A percentile compares a stretch with the other conserved stretches of the same genome.
Evolutionary conservation across 1,140 invertebrate species (phyloP).

Genomic region (Drosophila tsacasi): DNA sequence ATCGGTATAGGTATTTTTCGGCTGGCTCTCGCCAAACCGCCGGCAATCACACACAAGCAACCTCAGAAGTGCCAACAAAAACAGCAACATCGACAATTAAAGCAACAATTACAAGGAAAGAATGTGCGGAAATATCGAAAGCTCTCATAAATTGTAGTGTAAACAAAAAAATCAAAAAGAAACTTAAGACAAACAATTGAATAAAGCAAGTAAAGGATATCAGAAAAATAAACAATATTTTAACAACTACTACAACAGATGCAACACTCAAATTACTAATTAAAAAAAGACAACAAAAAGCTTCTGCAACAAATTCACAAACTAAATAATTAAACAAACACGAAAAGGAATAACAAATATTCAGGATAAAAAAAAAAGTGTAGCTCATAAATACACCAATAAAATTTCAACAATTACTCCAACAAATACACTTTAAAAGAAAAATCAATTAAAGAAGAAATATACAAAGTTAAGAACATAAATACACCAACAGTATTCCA

Average conservation of each 20-base stretch:
- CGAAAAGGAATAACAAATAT: background rate
- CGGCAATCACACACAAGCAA: conserved; percentile 62
- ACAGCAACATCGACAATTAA: conserved; percentile 7
- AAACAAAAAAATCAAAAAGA: background rate
- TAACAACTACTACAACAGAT: no score
- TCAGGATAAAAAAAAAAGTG: background rate
- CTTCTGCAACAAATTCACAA: background rate
- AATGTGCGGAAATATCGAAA: background rate
- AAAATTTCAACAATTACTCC: background rate
- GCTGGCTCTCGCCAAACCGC: conserved; percentile 46
- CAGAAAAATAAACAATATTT: background rate
- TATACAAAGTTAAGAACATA: background rate
- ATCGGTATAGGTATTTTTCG: conserved; percentile 54
- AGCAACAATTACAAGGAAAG: conserved; percentile 3
- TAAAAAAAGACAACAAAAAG: no score
- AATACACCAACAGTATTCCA: background rate
- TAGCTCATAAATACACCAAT: background rate
- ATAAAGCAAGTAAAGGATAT: background rate
- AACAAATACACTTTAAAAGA: background rate
- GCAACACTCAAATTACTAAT: no score
- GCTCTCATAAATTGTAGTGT: background rate
- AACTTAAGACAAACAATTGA: background rate
- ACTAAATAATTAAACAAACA: background rate
- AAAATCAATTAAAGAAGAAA: background rate
- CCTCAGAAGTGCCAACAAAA: conserved; percentile 18